These are phyloP conservation scores for Ephestia elutella DNA, from an alignment of 1,140 invertebrate genomes.

Conservation along the genomic window DNA sequence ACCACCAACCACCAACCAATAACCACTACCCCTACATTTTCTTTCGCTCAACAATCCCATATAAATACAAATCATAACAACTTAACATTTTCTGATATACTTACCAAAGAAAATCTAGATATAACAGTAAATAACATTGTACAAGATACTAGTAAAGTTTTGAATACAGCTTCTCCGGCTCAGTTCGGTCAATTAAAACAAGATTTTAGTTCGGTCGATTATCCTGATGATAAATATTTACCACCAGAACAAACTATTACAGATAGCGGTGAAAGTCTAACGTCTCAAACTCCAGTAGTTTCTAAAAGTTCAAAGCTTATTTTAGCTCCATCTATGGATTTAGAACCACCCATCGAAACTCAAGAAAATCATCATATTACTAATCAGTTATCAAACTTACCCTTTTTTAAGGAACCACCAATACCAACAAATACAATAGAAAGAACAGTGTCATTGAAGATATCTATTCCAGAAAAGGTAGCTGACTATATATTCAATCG, in stretches of 20 bases:
- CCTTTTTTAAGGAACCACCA: constrained; percentile 47
- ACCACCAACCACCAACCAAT: too few relatives aligned
- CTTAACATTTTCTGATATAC: constrained; percentile 51
- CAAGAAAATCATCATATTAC: constrained; percentile 21
- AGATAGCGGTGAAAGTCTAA: constrained; percentile 46
- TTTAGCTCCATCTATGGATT: constrained; percentile 37
- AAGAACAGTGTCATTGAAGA: constrained; percentile 64
- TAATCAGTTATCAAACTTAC: constrained; percentile 48
- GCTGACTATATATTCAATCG: constrained; percentile 55
- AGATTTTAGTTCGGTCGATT: constrained; percentile 31
- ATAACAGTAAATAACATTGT: constrained; percentile 54
- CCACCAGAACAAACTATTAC: constrained; percentile 22
- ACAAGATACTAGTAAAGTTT: constrained; percentile 47
- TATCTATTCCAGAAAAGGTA: constrained; percentile 60
- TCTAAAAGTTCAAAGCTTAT: constrained; percentile 39
- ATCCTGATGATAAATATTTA: constrained; percentile 34
- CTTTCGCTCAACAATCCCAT: too few relatives aligned
- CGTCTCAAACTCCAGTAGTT: constrained; percentile 25
- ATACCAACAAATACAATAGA: constrained; percentile 50
- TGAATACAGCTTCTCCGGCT: constrained; percentile 32
- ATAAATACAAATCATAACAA: constrained; percentile 44
- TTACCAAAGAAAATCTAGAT: constrained; percentile 58
- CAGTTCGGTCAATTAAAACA: constrained; percentile 34
- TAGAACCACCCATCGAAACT: constrained; percentile 48
- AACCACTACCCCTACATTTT: constrained; percentile 24